Percentiles rank a stretch among this genome's conserved stretches.
Evolutionary conservation across 2,113 vertebrate species (phyloP).

Genomic region (Petroica traversi): DNA sequence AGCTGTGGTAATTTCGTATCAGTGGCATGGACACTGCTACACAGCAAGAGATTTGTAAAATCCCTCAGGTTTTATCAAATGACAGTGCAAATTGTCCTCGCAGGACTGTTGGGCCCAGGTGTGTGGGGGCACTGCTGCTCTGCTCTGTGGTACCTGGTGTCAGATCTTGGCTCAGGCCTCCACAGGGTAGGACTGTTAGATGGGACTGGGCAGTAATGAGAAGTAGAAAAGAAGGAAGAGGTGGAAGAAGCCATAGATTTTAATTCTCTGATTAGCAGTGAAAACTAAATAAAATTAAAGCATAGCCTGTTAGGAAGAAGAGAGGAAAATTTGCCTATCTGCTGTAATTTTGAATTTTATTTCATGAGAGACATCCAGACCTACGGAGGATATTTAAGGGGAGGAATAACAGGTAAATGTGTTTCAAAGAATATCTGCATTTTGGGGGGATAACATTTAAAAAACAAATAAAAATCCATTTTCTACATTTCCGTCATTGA

Average conservation of each 20-base stretch:
- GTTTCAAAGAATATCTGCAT: neutral
- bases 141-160: fast-evolving
- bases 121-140: neutral
- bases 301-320: neutral
- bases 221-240: neutral
- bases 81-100: neutral
- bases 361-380: neutral
- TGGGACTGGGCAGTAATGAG: neutral
- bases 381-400: neutral
- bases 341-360: neutral
- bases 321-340: neutral
- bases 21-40: neutral
- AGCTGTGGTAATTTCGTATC: neutral
- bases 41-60: neutral
- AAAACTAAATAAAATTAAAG: neutral
- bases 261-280: neutral
- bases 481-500: fast-evolving
- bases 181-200: fast-evolving
- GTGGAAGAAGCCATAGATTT: neutral
- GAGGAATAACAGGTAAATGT: neutral
- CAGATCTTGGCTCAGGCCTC: neutral
- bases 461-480: neutral
- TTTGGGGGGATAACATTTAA: neutral
- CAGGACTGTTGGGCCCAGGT: neutral
- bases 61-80: fast-evolving